Evolutionary conservation across 2,888 invertebrate species (phyloP), one percentile per base, ranked within the genome.

Genomic region (Yponomeuta plumbellus): DNA sequence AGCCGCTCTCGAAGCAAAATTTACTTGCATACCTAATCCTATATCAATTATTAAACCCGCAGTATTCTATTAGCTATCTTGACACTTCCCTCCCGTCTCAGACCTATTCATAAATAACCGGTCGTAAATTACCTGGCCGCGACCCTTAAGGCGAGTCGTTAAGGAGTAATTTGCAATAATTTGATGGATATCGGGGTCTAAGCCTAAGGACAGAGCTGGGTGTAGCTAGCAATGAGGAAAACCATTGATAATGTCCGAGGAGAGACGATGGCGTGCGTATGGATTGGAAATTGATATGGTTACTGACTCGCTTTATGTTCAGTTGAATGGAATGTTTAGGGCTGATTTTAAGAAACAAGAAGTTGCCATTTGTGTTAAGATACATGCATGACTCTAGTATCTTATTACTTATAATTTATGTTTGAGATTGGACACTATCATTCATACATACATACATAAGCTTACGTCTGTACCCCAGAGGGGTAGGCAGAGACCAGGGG

Each of bases 91-190:
- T 34, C 34, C 34, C 5, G 17, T 52, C 13, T 17, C 17, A 52
- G 13, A 52, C 6, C 17, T 52, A 52, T 2, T 52, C 17, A 52
- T 17, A 52, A 5, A 52, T 52, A 52, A 52, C 13, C 44, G 44
- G 1, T 52, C 13, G 17, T 52, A 52, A 52, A 52, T 52, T 52
- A 52, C 17, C 40, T 61, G 40, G 23, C 52, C 26, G 23, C 58
- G 56, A 66, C 73, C 71, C 61, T 61, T 23, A 57, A 61, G 68
- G 69, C 72, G 69, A 66, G 67, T 69, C 68, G 67, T 70, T 71
- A 68, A 66, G 68, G 69, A 69, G 67, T 68, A 71, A 71, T 73
- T 70, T 71, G 65, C 70, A 61, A 70, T 71, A 52, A 23, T 23
- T 61, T 71, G 68, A 74, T 71, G 67, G 69, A 65, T 67, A 68